Evolutionary conservation across 1,140 invertebrate genomes (phyloP).

Genomic region (Temnothorax longispinosus): DNA sequence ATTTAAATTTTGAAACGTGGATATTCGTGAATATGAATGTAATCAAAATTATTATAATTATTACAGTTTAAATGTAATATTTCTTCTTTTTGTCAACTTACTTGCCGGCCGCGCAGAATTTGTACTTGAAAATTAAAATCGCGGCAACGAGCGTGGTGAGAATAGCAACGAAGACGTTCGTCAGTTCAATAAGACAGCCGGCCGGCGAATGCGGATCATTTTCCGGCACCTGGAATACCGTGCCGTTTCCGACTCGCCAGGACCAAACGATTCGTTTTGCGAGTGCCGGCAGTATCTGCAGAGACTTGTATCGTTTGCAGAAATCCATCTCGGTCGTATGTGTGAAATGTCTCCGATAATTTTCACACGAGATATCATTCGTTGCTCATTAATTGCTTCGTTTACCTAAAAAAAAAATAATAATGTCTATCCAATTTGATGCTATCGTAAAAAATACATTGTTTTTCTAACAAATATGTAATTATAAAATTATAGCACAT

Average conservation of each 20-base stretch:
- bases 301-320: constrained; percentile 68
- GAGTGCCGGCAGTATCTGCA: constrained; percentile 65
- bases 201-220: constrained; percentile 50
- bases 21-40: background rate
- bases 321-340: constrained; percentile 67
- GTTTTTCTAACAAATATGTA: background rate
- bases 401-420: background rate
- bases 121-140: constrained; percentile 65
- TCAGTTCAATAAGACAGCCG: constrained; percentile 74
- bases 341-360: background rate
- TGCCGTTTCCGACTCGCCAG: constrained; percentile 74
- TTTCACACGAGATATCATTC: constrained; percentile 9
- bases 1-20: background rate
- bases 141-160: constrained; percentile 63
- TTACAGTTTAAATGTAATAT: background rate
- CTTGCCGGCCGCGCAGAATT: constrained; percentile 61
- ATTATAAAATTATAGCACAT: background rate
- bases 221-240: constrained; percentile 60
- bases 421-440: background rate
- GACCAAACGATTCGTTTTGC: constrained; percentile 70
- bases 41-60: background rate
- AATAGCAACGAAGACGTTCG: constrained; percentile 65
- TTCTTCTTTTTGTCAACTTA: constrained; percentile 58
- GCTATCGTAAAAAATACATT: background rate
- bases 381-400: background rate